Base-by-base conservation (phyloP, 2,113 vertebrate genomes). In the Progne subis region DNA sequence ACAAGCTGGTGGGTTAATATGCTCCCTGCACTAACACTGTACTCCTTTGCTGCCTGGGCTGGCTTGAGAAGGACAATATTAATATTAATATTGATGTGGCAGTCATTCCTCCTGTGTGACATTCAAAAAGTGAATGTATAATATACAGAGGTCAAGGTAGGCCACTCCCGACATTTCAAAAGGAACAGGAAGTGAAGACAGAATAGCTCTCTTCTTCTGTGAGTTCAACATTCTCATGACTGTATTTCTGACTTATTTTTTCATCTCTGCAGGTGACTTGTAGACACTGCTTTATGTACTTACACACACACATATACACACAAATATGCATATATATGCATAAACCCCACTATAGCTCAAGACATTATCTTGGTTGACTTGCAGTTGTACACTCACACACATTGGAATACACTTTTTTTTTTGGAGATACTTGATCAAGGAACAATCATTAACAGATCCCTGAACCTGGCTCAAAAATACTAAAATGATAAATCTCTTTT, bases 21-120 rank as follows among this genome's bases (percentile, higher is more conserved):
- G 59, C 50, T 83, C 47, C 37, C 63, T 82, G 14, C 43, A 34
- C 65, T 8, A 41, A 26, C 67, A 50, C 41, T 0, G 4, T 5
- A 29, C 59, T 68, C 31, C 32, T 90, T 65, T 25, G 14, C 79
- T 90, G 70, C 76, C 47, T 39, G 44, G 56, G 43, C 91, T 94
- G 68, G 10, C 71, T 97, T 0, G 1, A 65, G 74, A 80, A 86
- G 17, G 55, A 74, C 24, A 64, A 46, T 74, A 81, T 87, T 79
- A 76, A 61, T 92, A 65, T 70, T 32, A 41, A 78, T 52, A 64
- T 29, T 82, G 90, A 74, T 90, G 68, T 47, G 76, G 44, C 44
- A 55, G 87, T 92, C 90, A 72, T 80, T 61, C 93, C 82, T 93
- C 68, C 53, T 37, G 23, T 55, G 85, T 92, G 84, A 71, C 88